Evolutionary conservation across 2,797 vertebrate genomes (phyloP), one percentile per base, ranked within the genome.

Genomic region (Australoheros facetus): DNA sequence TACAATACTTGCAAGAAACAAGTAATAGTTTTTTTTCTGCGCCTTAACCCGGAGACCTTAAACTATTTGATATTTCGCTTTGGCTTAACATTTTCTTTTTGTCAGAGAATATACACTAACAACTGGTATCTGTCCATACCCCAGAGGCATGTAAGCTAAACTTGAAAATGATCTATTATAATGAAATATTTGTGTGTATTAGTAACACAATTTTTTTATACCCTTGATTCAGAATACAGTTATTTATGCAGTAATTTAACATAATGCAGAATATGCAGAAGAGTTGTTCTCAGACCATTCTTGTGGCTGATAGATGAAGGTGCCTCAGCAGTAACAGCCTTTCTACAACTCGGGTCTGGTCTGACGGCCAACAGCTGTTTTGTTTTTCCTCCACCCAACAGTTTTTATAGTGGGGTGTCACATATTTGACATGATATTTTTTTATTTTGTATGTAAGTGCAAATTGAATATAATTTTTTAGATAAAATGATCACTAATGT

Each of bases 41-140:
- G 89, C 90, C 91, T 93, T 93, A 90, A 91, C 84, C 88, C 85
- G 56, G 75, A 87, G 78, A 85, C 85, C 86, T 92, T 92, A 88
- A 89, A 56, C 53, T 19, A 34, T 70, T 23, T 55, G 53, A 54
- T 64, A 21, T 84, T 82, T 77, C 19, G 42, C 57, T 69, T 79
- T 71, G 26, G 57, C 26, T 21, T n/a, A 75, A 55, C 54, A 30
- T 81, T 37, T 30, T 17, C 51, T 42, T 60, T 42, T 66, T 5
- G 48, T 55, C 14, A 3, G 59, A 73, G 23, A 37, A n/a, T 45
- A 64, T 55, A 53, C 26, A 57, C 64, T 45, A 32, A 56, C 56
- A 17, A 16, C 16, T 4, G 21, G 9, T 13, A 8, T 81, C 82
- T 62, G 51, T 56, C 4, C 14, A 17, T 7, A 74, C n/a, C 23